Evolutionary conservation across 2,888 invertebrate genomes (phyloP).

Genomic region (Nemoura dubitans): DNA sequence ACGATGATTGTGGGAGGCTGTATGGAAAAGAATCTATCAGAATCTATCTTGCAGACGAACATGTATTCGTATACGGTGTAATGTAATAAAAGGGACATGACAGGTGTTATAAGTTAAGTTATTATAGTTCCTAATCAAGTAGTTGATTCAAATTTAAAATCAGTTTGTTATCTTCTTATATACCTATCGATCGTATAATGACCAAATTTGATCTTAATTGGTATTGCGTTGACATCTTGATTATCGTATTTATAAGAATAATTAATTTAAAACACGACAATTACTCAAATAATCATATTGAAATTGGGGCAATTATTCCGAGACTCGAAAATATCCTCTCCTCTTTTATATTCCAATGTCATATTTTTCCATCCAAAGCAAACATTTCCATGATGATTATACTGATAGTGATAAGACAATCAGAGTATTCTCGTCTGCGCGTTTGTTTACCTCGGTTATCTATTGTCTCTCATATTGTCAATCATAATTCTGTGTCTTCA

Average conservation of each 20-base stretch:
- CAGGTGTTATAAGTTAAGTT: too few relatives aligned
- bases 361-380: neutral
- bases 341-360: neutral
- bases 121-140: too few relatives aligned
- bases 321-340: too few relatives aligned
- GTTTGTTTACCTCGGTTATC: neutral
- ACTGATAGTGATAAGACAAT: neutral
- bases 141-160: neutral
- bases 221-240: neutral
- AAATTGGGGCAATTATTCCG: too few relatives aligned
- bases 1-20: neutral
- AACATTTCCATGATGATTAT: neutral
- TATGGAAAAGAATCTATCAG: too few relatives aligned
- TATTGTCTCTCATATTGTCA: neutral
- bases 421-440: neutral
- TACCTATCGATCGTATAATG: neutral
- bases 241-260: neutral
- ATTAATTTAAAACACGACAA: neutral
- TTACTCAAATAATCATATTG: too few relatives aligned
- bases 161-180: neutral
- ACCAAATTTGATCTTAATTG: neutral
- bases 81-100: too few relatives aligned
- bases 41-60: too few relatives aligned
- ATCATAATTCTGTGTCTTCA: neutral
- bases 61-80: too few relatives aligned